These are phyloP conservation scores for Bucorvus abyssinicus DNA, from an alignment of 2,797 vertebrate genomes.

Conservation along the genomic window DNA sequence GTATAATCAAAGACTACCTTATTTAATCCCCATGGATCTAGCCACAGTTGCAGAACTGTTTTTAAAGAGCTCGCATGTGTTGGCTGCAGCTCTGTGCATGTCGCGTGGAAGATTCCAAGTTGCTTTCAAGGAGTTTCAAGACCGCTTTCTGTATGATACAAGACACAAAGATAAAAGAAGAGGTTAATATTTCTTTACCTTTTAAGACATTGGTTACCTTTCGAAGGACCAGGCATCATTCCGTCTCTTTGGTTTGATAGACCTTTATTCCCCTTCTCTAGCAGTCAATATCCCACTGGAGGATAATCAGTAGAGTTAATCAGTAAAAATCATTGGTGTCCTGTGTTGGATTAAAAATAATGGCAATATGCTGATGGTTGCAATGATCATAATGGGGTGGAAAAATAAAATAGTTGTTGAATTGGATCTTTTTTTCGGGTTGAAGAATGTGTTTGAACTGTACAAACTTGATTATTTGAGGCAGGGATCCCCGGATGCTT, in stretches of 20 bases:
- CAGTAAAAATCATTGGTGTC: not conserved
- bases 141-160: not conserved
- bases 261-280: not conserved
- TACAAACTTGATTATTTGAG: not conserved
- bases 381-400: not conserved
- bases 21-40: not conserved
- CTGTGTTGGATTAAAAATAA: not conserved
- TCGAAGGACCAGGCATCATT: not conserved
- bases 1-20: not conserved
- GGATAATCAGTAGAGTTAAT: not conserved
- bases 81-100: not conserved
- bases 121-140: not conserved
- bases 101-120: not conserved
- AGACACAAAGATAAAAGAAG: not conserved
- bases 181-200: not conserved
- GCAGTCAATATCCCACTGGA: not conserved
- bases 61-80: not conserved
- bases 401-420: not conserved
- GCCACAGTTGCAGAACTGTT: not conserved
- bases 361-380: not conserved
- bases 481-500: not conserved
- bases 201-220: not conserved
- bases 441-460: not conserved
- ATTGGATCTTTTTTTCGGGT: not conserved
- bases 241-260: not conserved